Evolutionary conservation across 2,797 vertebrate species (phyloP).

Genomic region (Momotus momota): DNA sequence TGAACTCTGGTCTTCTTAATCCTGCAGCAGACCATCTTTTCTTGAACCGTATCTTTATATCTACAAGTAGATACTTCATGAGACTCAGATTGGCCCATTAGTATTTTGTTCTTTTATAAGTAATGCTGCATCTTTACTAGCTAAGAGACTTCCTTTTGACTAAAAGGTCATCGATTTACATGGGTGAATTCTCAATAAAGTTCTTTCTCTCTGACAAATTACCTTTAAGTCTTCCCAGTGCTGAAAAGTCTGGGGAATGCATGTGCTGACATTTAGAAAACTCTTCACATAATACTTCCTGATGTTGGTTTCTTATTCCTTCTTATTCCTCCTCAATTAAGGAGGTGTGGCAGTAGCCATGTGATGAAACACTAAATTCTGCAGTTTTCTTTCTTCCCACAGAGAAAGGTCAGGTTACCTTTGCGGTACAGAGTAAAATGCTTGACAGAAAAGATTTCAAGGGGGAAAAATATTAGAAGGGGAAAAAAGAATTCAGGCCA

Average conservation of each 20-base stretch:
- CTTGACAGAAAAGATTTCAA: conserved; percentile 32
- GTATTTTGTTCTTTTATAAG: conserved; percentile 67
- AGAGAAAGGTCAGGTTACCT: conserved; percentile 57
- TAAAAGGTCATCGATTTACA: conserved; percentile 76
- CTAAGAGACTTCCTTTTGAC: conserved; percentile 69
- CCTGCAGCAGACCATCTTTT: conserved; percentile 27
- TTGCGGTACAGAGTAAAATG: conserved; percentile 38
- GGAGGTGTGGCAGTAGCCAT: conserved; percentile 61
- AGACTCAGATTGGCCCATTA: conserved; percentile 60
- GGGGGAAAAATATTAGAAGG: not conserved
- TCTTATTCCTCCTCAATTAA: conserved; percentile 61
- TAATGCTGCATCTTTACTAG: conserved; percentile 65
- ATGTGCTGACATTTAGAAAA: conserved; percentile 71
- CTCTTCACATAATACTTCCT: conserved; percentile 66
- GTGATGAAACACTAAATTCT: conserved; percentile 60
- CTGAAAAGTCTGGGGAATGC: conserved; percentile 60
- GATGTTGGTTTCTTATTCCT: conserved; percentile 69
- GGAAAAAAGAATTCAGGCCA: conserved; percentile 15
- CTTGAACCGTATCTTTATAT: conserved; percentile 42
- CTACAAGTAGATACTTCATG: conserved; percentile 34
- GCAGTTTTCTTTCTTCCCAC: conserved; percentile 21
- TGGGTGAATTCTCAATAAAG: conserved; percentile 73
- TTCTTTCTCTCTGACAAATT: conserved; percentile 73
- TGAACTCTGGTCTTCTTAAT: not conserved
- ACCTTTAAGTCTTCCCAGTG: conserved; percentile 60